Percentiles rank a stretch among this genome's conserved stretches.
phyloP scores from a whole-genome alignment of 2,113 vertebrate species.

The Python bivittatus region DNA sequence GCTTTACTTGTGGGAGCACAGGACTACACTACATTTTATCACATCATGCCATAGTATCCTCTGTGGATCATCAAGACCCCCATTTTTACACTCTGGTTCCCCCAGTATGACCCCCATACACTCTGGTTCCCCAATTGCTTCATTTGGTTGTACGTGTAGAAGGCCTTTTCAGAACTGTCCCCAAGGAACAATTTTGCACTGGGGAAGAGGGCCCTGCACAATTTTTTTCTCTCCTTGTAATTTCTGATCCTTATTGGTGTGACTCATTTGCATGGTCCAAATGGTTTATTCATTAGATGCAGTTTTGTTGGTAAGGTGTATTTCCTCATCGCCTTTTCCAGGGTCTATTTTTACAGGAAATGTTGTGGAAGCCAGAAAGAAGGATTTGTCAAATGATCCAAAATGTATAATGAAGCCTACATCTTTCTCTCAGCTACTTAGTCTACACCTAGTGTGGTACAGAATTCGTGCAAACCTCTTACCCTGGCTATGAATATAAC shows the following conservation, averaged over 20 bases:
- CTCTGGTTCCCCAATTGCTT: too few relatives aligned
- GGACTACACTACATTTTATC: not conserved
- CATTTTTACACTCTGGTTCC: too few relatives aligned
- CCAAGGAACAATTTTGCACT: not conserved
- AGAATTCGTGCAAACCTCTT: not conserved
- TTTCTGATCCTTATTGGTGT: not conserved
- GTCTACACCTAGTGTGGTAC: not conserved
- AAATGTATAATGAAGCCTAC: not conserved
- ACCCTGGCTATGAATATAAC: not conserved
- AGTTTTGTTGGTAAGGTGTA: not conserved
- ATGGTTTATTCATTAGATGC: not conserved
- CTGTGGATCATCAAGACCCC: too few relatives aligned
- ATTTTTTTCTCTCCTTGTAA: not conserved
- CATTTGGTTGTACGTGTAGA: not conserved
- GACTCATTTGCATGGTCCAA: not conserved
- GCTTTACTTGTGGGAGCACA: not conserved
- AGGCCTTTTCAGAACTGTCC: not conserved
- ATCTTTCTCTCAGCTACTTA: not conserved
- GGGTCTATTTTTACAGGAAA: not conserved
- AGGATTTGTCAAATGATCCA: not conserved
- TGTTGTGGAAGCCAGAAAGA: not conserved
- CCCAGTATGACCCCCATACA: too few relatives aligned
- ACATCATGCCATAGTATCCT: not conserved
- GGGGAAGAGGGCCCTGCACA: not conserved
- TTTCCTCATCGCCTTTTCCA: not conserved